phyloP scores from a whole-genome alignment of 2,888 invertebrate species.

The Thumatha senex region DNA sequence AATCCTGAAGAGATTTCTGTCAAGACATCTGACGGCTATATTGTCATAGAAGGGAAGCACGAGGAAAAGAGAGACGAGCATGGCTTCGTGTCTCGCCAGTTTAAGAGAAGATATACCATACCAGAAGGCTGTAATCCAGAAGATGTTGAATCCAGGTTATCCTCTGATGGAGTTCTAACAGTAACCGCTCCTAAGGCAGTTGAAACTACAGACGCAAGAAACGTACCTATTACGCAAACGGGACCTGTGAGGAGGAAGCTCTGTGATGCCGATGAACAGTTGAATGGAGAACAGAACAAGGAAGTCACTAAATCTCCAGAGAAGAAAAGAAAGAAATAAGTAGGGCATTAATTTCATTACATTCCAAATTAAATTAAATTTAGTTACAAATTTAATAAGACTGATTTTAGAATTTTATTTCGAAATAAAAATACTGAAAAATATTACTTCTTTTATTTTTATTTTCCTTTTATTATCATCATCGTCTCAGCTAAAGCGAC shows the following conservation, averaged over 20 bases:
- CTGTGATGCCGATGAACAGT: constrained; percentile 46
- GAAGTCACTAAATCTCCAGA: constrained; percentile 54
- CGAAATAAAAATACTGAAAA: too few species aligned
- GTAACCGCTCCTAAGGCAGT: constrained; percentile 83
- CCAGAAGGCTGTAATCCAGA: constrained; percentile 89
- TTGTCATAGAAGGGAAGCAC: constrained; percentile 91
- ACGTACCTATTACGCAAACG: constrained; percentile 85
- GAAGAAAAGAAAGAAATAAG: constrained; percentile 52
- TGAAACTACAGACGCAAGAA: constrained; percentile 67
- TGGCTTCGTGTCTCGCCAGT: constrained; percentile 89
- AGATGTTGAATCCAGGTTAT: constrained; percentile 87
- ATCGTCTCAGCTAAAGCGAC: too few species aligned
- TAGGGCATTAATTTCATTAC: too few species aligned
- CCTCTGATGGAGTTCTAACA: constrained; percentile 89
- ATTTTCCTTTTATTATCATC: too few species aligned
- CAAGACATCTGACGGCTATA: constrained; percentile 87
- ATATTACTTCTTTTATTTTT: too few species aligned
- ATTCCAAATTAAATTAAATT: neutral
- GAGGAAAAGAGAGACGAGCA: constrained; percentile 90
- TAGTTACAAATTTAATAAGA: neutral
- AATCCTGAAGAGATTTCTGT: constrained; percentile 90
- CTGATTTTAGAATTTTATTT: neutral
- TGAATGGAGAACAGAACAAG: constrained; percentile 37
- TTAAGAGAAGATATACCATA: constrained; percentile 88
- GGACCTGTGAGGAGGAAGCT: constrained; percentile 81